A percentile compares a stretch with the other conserved stretches of the same genome.
Conservation (phyloP, 2,113 vertebrate genomes). For the Theristicus caerulescens region DNA sequence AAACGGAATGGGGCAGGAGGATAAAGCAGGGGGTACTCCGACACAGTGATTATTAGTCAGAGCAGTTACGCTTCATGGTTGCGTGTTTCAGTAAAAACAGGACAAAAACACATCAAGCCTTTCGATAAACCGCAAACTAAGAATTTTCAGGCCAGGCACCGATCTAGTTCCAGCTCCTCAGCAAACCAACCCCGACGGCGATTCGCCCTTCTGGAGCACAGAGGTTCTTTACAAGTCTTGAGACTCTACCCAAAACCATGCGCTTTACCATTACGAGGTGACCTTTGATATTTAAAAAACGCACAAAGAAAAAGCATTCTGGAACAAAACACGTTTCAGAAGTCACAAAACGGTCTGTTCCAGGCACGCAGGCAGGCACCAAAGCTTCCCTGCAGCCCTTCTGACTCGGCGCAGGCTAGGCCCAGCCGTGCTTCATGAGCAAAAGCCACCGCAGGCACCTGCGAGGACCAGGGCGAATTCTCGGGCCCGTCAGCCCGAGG, state of each 20-base stretch:
- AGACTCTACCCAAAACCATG: neutral
- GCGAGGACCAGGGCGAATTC: accelerated
- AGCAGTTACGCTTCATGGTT: too few species aligned
- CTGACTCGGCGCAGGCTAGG: neutral
- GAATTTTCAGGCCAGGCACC: neutral
- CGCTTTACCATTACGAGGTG: neutral
- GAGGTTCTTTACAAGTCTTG: neutral
- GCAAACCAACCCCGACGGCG: neutral
- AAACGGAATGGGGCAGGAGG: accelerated
- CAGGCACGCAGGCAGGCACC: too few species aligned
- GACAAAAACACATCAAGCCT: neutral
- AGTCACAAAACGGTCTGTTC: neutral
- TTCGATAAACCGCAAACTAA: neutral
- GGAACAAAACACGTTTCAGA: too few species aligned
- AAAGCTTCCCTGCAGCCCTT: neutral
- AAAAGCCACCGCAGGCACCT: too few species aligned
- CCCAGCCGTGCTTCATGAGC: accelerated
- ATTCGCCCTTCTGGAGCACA: neutral
- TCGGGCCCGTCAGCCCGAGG: accelerated
- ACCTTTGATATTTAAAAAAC: neutral
- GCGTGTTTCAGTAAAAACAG: neutral
- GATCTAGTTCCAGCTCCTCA: neutral
- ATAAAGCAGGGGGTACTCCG: neutral
- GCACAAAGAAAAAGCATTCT: neutral
- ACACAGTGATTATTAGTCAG: accelerated